These are phyloP conservation scores for Empis livida DNA, from an alignment of 2,888 invertebrate species.

Conservation along the genomic window DNA sequence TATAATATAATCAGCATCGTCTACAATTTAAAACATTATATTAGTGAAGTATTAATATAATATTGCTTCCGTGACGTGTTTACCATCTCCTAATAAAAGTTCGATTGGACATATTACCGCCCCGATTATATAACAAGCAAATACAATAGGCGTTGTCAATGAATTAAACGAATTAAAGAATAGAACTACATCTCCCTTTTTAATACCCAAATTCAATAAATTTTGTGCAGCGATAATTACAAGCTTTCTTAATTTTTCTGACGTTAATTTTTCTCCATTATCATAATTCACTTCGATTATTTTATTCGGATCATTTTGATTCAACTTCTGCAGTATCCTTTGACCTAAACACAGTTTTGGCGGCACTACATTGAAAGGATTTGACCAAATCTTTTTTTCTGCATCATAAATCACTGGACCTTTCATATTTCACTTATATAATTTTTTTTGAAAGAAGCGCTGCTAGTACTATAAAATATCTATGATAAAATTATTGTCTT, in stretches of 20 bases:
- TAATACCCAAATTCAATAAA: neutral
- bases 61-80: neutral
- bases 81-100: constrained; percentile 2
- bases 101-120: constrained; percentile 2
- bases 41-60: too few relatives aligned
- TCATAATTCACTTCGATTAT: constrained; percentile 1
- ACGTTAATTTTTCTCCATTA: neutral
- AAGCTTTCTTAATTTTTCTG: neutral
- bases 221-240: neutral
- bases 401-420: too few relatives aligned
- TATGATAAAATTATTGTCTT: too few relatives aligned
- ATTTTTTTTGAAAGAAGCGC: too few relatives aligned
- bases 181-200: constrained; percentile 1
- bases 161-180: neutral
- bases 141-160: neutral
- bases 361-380: too few relatives aligned
- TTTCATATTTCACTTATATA: too few relatives aligned
- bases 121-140: constrained; percentile 1
- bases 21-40: neutral
- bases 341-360: neutral
- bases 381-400: too few relatives aligned
- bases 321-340: neutral
- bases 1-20: constrained; percentile 1
- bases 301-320: neutral
- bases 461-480: too few relatives aligned